These are phyloP conservation scores for Bradysia coprophila DNA, from an alignment of 1,140 invertebrate genomes.

Conservation along the genomic window DNA sequence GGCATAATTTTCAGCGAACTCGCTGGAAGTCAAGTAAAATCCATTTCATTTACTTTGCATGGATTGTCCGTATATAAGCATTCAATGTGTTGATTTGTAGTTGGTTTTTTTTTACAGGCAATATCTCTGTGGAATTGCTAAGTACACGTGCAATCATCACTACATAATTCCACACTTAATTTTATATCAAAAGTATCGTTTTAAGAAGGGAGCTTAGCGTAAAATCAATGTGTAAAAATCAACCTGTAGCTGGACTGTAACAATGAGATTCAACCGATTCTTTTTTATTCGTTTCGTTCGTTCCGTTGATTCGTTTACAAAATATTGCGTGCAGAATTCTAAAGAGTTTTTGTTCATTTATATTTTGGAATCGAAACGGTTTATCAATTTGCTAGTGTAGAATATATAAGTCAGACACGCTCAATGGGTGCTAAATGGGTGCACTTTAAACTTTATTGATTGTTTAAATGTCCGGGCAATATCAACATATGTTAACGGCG, in stretches of 20 bases:
- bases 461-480: too few relatives aligned
- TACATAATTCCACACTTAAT: too few relatives aligned
- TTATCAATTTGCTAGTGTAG: neutral
- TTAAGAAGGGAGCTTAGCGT: neutral
- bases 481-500: too few relatives aligned
- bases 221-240: neutral
- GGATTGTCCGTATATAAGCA: too few relatives aligned
- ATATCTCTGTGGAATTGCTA: too few relatives aligned
- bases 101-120: too few relatives aligned
- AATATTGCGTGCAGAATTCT: neutral
- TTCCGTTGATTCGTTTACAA: neutral
- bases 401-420: too few relatives aligned
- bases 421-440: too few relatives aligned
- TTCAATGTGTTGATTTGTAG: too few relatives aligned
- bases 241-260: neutral
- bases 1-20: too few relatives aligned
- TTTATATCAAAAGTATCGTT: too few relatives aligned
- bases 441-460: slow-evolving; percentile 1
- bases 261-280: neutral
- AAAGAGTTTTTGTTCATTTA: neutral
- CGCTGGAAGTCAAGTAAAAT: neutral
- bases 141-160: too few relatives aligned
- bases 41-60: neutral
- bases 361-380: neutral
- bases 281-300: neutral